phyloP scores from a whole-genome alignment of 2,888 invertebrate species.

The Taphrorychus bicolor region DNA sequence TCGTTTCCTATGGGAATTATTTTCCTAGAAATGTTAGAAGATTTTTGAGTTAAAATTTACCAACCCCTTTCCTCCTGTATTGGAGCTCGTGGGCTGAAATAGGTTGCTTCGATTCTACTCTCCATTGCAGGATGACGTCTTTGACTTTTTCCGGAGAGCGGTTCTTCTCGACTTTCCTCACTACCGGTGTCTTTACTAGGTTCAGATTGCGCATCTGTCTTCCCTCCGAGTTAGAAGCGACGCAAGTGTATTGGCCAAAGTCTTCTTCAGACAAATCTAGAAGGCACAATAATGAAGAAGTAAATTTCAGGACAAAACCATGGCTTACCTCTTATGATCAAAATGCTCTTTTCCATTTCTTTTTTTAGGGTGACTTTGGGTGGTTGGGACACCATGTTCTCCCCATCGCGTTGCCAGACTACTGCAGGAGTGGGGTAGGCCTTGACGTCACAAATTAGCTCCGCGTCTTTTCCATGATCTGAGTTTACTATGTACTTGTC shows the following conservation, averaged over 20 bases:
- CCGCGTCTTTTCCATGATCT: slow-evolving; percentile 57
- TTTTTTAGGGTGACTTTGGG: slow-evolving; percentile 44
- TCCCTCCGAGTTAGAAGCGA: slow-evolving; percentile 57
- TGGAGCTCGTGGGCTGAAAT: slow-evolving; percentile 59
- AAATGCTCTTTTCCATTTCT: slow-evolving; percentile 46
- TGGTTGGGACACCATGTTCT: slow-evolving; percentile 44
- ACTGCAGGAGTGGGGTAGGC: slow-evolving; percentile 58
- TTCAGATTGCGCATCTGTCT: slow-evolving; percentile 51
- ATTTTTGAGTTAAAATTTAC: background rate
- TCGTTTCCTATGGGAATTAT: slow-evolving; percentile 49
- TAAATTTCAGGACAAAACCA: too few relatives aligned
- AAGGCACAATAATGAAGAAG: too few relatives aligned
- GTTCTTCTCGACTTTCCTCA: slow-evolving; percentile 45
- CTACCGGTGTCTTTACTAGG: slow-evolving; percentile 52
- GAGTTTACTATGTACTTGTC: slow-evolving; percentile 59
- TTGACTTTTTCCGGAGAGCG: slow-evolving; percentile 46
- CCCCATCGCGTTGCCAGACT: slow-evolving; percentile 54
- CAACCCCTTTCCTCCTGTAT: slow-evolving; percentile 60
- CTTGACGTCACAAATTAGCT: slow-evolving; percentile 59
- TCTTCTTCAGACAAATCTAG: slow-evolving; percentile 44
- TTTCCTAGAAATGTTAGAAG: background rate
- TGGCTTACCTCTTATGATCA: slow-evolving; percentile 30
- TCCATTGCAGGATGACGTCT: slow-evolving; percentile 59
- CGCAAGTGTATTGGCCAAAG: slow-evolving; percentile 60
- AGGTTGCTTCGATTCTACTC: slow-evolving; percentile 60